Evolutionary conservation across 2,113 vertebrate species (phyloP).

Genomic region (Entelurus aequoreus): DNA sequence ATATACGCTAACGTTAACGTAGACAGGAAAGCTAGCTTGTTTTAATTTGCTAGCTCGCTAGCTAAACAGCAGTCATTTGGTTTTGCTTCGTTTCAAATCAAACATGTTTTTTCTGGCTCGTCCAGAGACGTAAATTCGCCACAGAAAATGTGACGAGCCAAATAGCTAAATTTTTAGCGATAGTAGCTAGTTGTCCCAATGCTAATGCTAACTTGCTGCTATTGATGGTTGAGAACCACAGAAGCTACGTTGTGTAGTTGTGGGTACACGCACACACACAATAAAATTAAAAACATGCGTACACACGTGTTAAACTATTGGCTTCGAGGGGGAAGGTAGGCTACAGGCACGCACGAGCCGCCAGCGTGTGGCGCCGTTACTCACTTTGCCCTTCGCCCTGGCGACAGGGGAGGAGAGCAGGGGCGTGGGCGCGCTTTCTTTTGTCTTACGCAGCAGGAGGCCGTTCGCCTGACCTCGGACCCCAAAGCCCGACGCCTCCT

Average conservation of each 20-base stretch:
- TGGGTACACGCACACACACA: constrained; percentile 14
- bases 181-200: no score
- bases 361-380: constrained; percentile 65
- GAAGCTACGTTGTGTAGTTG: constrained; percentile 3
- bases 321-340: constrained; percentile 3
- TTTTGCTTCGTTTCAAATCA: no score
- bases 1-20: no score
- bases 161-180: no score
- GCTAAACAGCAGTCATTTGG: no score
- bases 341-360: constrained; percentile 41
- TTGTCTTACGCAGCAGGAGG: constrained; percentile 86
- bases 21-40: no score
- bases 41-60: no score
- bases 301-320: constrained; percentile 22
- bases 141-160: no score
- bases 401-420: constrained; percentile 77
- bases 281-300: neutral
- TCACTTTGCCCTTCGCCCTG: constrained; percentile 92
- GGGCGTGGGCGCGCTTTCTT: constrained; percentile 67
- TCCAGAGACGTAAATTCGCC: no score
- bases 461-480: constrained; percentile 88
- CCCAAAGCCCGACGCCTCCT: constrained; percentile 75
- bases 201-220: neutral
- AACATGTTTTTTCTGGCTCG: no score
- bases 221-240: constrained; percentile 41